A percentile compares a stretch with the other conserved stretches of the same genome.
phyloP scores from a whole-genome alignment of 2,888 invertebrate genomes.

The Diarsia mendica region DNA sequence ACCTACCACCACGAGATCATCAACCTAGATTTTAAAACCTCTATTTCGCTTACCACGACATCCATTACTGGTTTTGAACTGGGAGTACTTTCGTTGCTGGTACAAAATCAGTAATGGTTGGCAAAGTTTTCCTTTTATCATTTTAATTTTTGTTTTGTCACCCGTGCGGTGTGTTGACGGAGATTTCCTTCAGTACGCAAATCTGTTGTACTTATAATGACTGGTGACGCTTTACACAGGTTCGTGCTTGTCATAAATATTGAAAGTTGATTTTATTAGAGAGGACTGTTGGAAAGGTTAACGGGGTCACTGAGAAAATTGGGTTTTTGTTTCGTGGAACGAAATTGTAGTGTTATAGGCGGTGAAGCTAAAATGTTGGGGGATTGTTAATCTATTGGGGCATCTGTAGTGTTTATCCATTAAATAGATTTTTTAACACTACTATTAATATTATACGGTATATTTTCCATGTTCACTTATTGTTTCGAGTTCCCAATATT shows the following conservation, averaged over 20 bases:
- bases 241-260: constrained; percentile 52
- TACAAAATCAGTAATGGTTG: constrained; percentile 7
- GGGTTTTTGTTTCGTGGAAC: not conserved
- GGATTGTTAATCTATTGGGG: not conserved
- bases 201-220: constrained; percentile 62
- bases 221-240: constrained; percentile 39
- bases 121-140: accelerated
- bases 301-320: not conserved
- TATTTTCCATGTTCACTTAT: no score
- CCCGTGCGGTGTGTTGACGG: constrained; percentile 44
- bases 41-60: not conserved
- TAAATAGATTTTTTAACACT: no score
- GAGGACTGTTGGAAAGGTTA: not conserved
- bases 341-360: not conserved
- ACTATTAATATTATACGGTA: no score
- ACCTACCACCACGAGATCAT: constrained; percentile 17
- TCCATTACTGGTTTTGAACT: constrained; percentile 15
- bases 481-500: no score
- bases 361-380: not conserved
- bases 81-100: accelerated
- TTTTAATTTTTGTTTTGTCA: not conserved
- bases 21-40: constrained; percentile 24
- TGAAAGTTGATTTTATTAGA: constrained; percentile 45
- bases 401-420: no score
- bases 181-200: constrained; percentile 58